Base-by-base conservation (phyloP, 2,113 vertebrate genomes). In the Craseonycteris thonglongyai region DNA sequence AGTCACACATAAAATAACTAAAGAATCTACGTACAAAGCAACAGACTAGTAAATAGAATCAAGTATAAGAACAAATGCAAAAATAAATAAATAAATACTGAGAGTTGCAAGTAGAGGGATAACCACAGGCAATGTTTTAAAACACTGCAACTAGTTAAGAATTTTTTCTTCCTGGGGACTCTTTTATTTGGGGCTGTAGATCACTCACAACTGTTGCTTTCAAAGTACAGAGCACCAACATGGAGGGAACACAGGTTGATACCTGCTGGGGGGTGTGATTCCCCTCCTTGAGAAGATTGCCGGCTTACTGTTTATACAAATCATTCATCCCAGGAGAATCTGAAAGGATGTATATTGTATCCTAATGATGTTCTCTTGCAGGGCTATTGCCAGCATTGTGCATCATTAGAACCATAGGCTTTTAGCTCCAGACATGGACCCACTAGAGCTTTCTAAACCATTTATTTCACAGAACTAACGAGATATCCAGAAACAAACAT, bases 221-320 rank as follows among this genome's bases (percentile, higher is more conserved):
- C 7, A 47, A 76, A 40, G 26, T 71, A 0, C 56, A 95, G 24
- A 92, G 35, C 33, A 86, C 26, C 69, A 35, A 18, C 10, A 45
- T 22, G 26, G 15, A 89, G 65, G 56, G 16, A 71, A 79, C 11
- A 61, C 35, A 38, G 19, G 30, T 66, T 75, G 66, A 65, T 45
- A 42, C 5, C 54, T 76, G 28, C 4, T 24, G 15, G 33, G 63
- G 15, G 16, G 65, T 66, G 54, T 35, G 47, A 84, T 47, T 93
- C 33, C 24, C 81, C 35, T 80, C 59, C 75, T 1, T 81, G 81
- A 93, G 7, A 75, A 42, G 35, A 9, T 40, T 80, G 59, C 26
- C 68, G 61, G 42, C 12, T 90, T 69, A 81, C 30, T 54, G 14
- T 65, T 94, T 72, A 89, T n/a, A 93, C 40, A 92, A 92, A 90